Percentiles rank a stretch among this genome's conserved stretches.
Evolutionary conservation across 2,888 invertebrate species (phyloP).

Genomic region (Cacoxenus indagator): DNA sequence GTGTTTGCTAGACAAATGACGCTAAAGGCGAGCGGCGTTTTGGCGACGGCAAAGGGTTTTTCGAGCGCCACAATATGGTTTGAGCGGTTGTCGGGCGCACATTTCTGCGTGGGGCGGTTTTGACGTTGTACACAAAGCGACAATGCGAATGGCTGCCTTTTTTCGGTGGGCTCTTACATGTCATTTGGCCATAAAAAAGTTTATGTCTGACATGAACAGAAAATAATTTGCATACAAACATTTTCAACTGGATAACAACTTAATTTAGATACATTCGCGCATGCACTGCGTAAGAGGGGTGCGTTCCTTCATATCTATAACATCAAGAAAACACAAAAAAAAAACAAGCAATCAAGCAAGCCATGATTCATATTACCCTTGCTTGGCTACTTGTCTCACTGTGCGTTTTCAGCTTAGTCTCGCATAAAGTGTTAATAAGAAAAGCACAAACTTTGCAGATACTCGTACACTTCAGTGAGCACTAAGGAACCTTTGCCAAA

Average conservation of each 20-base stretch:
- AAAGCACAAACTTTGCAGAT: constrained; percentile 11
- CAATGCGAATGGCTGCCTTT: not conserved
- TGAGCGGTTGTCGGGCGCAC: not conserved
- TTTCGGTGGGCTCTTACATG: constrained; percentile 50
- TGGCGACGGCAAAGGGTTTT: not conserved
- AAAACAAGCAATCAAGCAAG: not conserved
- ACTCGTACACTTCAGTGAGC: not conserved
- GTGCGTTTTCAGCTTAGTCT: not conserved
- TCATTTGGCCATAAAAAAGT: constrained; percentile 68
- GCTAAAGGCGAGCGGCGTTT: not conserved
- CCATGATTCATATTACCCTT: not conserved
- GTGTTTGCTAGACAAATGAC: constrained; percentile 54
- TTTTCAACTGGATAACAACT: constrained; percentile 66
- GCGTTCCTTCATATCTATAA: too few relatives aligned
- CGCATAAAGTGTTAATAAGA: not conserved
- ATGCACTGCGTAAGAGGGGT: constrained; percentile 33
- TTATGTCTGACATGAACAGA: constrained; percentile 67
- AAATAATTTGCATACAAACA: constrained; percentile 65
- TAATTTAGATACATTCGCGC: constrained; percentile 59
- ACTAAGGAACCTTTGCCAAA: not conserved
- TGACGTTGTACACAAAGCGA: not conserved
- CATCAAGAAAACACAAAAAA: not conserved
- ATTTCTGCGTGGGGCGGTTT: not conserved
- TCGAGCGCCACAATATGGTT: not conserved
- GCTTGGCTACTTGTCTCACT: not conserved